Conservation (phyloP, 2,797 vertebrate species). For the Gouania willdenowi region DNA sequence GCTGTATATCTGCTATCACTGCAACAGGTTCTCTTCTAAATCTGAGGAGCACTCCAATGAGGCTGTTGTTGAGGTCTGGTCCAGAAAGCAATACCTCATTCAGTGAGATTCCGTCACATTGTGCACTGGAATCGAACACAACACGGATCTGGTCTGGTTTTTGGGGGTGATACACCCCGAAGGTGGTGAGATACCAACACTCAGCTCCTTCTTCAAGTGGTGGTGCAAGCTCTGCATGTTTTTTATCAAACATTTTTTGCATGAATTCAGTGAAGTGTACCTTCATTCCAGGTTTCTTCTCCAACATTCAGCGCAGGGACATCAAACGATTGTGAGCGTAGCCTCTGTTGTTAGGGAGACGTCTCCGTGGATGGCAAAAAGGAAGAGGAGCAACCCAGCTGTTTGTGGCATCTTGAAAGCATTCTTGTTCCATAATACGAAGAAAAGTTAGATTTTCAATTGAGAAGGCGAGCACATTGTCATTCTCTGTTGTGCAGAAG, state of each 20-base stretch:
- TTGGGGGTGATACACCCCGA: not conserved
- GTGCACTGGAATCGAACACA: not conserved
- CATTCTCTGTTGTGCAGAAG: too few species aligned
- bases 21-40: not conserved
- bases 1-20: not conserved
- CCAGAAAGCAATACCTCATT: not conserved
- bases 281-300: not conserved
- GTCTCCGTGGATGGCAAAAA: too few species aligned
- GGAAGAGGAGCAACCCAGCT: too few species aligned
- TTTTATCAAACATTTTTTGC: not conserved
- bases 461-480: too few species aligned
- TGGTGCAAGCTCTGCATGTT: not conserved
- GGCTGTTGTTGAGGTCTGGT: not conserved
- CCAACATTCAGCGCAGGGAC: too few species aligned
- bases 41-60: not conserved
- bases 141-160: not conserved
- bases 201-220: not conserved
- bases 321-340: too few species aligned
- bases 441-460: too few species aligned
- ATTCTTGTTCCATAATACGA: too few species aligned
- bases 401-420: not conserved
- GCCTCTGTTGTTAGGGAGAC: too few species aligned
- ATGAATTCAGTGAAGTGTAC: not conserved
- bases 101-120: not conserved
- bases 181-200: not conserved